Percentiles rank a stretch among this genome's conserved stretches.
These are phyloP conservation scores for Synodontis membranacea DNA, from an alignment of 2,113 vertebrate genomes.

Conservation along the genomic window DNA sequence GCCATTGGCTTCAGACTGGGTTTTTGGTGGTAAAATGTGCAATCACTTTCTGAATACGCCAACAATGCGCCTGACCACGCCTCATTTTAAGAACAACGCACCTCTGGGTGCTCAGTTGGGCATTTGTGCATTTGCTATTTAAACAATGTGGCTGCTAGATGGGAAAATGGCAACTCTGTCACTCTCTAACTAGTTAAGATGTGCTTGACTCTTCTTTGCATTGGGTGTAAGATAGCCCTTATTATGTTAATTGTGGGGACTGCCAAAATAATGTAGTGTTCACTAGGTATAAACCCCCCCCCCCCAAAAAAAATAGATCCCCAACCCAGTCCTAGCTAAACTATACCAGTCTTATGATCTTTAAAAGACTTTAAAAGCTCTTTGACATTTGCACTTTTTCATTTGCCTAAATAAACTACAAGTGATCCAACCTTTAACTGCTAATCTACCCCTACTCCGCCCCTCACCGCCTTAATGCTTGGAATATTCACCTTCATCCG, in stretches of 20 bases:
- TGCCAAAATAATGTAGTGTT: background rate
- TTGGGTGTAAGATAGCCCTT: no score
- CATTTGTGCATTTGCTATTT: no score
- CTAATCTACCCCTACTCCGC: background rate
- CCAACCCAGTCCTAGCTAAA: background rate
- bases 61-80: no score
- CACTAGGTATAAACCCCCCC: background rate
- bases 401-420: background rate
- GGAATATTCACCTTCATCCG: conserved; percentile 7
- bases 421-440: background rate
- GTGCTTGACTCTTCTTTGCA: no score
- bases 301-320: background rate
- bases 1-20: no score
- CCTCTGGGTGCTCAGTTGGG: no score
- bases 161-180: no score
- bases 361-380: background rate
- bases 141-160: no score
- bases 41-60: no score
- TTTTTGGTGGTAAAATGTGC: no score
- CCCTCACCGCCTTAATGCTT: background rate
- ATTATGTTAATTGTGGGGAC: background rate
- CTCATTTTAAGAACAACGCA: no score
- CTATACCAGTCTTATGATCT: background rate
- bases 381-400: background rate
- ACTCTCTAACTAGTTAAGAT: no score